Percentiles rank a stretch among this genome's conserved stretches.
These are phyloP conservation scores for Centropus unirufus DNA, from an alignment of 2,113 vertebrate species.

Conservation along the genomic window DNA sequence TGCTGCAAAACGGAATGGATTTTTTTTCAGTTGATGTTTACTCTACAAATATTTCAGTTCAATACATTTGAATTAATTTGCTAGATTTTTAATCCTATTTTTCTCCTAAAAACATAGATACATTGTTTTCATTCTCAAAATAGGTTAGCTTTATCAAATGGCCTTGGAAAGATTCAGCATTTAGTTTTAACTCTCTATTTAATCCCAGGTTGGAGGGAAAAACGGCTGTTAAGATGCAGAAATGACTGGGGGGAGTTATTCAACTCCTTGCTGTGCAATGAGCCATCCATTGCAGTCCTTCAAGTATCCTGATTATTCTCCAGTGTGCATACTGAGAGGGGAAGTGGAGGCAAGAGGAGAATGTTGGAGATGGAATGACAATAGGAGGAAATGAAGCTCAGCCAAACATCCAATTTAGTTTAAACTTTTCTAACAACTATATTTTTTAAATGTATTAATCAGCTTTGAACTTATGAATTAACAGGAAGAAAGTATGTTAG, in stretches of 20 bases:
- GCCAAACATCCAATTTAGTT: background rate
- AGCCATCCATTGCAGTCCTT: background rate
- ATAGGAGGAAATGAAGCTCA: background rate
- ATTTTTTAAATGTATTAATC: background rate
- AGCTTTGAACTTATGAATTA: background rate
- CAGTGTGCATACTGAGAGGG: background rate
- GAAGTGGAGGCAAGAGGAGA: background rate
- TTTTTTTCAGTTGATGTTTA: background rate
- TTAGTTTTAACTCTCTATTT: constrained; percentile 48
- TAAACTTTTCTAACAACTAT: background rate
- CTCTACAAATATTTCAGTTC: background rate
- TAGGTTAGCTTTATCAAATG: background rate
- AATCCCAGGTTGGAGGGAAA: background rate
- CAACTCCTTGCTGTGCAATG: background rate
- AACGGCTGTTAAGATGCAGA: constrained; percentile 8
- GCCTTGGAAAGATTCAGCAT: constrained; percentile 30
- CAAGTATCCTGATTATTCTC: background rate
- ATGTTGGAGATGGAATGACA: background rate
- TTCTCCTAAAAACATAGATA: background rate
- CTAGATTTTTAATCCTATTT: background rate
- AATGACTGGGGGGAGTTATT: constrained; percentile 25
- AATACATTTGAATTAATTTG: background rate
- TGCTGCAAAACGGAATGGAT: background rate
- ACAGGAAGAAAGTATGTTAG: background rate
- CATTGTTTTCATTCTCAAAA: background rate